phyloP scores from a whole-genome alignment of 2,797 vertebrate genomes.

The Macropodus opercularis region DNA sequence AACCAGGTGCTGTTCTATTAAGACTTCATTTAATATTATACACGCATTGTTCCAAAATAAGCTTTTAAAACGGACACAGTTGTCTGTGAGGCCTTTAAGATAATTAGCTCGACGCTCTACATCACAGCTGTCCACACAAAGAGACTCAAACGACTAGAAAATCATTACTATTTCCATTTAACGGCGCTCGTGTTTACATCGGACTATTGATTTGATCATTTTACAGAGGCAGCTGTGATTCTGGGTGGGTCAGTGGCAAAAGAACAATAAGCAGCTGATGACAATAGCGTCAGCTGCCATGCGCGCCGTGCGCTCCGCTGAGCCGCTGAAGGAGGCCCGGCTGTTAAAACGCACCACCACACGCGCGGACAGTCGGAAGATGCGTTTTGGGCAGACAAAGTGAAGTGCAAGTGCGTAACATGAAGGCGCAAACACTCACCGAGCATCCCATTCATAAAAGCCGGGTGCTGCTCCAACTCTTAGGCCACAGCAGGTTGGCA shows the following conservation, averaged over 20 bases:
- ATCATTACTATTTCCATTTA: background rate
- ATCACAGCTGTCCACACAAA: background rate
- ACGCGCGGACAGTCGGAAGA: background rate
- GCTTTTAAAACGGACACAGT: background rate
- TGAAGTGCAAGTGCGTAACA: background rate
- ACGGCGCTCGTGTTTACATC: background rate
- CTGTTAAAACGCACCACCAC: background rate
- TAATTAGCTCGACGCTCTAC: background rate
- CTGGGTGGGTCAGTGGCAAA: slow-evolving; percentile 67
- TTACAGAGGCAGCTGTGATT: slow-evolving; percentile 28
- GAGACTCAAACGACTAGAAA: background rate
- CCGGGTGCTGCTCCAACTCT: slow-evolving; percentile 58
- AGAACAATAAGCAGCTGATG: slow-evolving; percentile 72
- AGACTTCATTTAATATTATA: too few species aligned
- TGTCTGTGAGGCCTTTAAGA: background rate
- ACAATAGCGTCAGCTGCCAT: slow-evolving; percentile 49
- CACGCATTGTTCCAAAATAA: background rate
- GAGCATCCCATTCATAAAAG: slow-evolving; percentile 76
- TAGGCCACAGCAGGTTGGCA: slow-evolving; percentile 69
- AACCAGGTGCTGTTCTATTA: too few species aligned
- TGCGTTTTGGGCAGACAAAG: background rate
- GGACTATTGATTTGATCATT: background rate
- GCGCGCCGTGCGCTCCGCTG: slow-evolving; percentile 29
- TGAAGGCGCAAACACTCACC: slow-evolving; percentile 60
- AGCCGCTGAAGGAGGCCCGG: background rate